Base-by-base conservation (phyloP, 2,888 invertebrate species). In the Melanophora roralis region DNA sequence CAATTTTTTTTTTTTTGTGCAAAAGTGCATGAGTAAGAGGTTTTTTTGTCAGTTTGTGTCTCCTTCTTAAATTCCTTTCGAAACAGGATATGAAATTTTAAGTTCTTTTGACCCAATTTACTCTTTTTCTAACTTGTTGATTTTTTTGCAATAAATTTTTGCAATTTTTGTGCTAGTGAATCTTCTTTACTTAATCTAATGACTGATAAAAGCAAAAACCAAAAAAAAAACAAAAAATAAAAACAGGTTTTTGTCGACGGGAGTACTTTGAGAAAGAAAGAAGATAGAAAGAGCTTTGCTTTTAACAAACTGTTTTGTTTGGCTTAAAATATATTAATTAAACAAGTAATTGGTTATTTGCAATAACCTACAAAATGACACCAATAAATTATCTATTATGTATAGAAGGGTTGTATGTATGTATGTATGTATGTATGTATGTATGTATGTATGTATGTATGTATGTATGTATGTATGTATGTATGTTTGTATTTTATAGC, bases 1-100 rank as follows among this genome's bases (percentile, higher is more conserved):
- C 8, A 64, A 45, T 74, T 64, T 59, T 43, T 14, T 59, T 43
- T 14, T 8, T 21, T 51, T 7, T 47, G 43, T 14, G 19, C 16
- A n/a, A 34, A 2, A 38, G 6, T 7, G 38, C 23, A 11, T 14
- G 49, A n/a, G 38, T 47, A 21, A 14, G n/a, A 23, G 32, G 57
- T 34, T 7, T 8, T 27, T 27, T 40, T n/a, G n/a, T n/a, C n/a
- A n/a, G n/a, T n/a, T 11, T 59, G 12, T 9, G 8, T 38, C n/a
- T 16, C n/a, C 14, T 36, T 12, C 5, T 14, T 49, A 64, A 60
- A 59, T 71, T 79, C 65, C 78, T 60, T 67, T 71, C 40, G 53
- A 53, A 60, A 9, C 53, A 51, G 74, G 55, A 65, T 79, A 65
- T 75, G 67, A 75, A 78, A 74, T 74, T 73, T 73, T 55, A 73